Conservation (phyloP, 2,888 invertebrate genomes). For the Catocala sponsa region DNA sequence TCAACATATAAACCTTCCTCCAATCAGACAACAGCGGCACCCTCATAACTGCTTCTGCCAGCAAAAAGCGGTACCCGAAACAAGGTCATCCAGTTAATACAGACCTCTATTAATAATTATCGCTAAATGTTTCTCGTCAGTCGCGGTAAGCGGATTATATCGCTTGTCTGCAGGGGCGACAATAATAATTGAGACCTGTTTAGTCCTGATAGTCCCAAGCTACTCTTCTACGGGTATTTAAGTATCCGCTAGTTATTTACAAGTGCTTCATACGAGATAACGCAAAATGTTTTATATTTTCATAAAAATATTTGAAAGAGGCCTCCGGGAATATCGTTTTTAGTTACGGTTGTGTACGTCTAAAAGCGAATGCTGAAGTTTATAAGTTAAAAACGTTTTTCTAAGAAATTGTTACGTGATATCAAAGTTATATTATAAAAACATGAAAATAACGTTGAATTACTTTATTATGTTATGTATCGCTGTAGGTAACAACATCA, state of each 20-base stretch:
- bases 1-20: background rate
- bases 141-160: slow-evolving; percentile 60
- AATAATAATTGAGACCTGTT: slow-evolving; percentile 55
- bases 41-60: slow-evolving; percentile 9
- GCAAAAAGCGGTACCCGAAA: slow-evolving; percentile 34
- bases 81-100: slow-evolving; percentile 41
- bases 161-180: slow-evolving; percentile 55
- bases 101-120: slow-evolving; percentile 58
- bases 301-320: slow-evolving; percentile 8
- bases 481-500: too few relatives aligned
- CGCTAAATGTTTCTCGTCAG: slow-evolving; percentile 55
- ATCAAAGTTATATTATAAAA: too few relatives aligned
- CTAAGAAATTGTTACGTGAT: too few relatives aligned
- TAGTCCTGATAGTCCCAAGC: slow-evolving; percentile 46
- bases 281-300: slow-evolving; percentile 14
- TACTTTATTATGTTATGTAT: too few relatives aligned
- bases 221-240: slow-evolving; percentile 34
- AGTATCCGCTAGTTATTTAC: slow-evolving; percentile 39
- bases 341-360: too few relatives aligned
- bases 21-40: background rate
- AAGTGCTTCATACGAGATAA: slow-evolving; percentile 31
- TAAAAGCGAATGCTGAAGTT: too few relatives aligned
- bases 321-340: background rate
- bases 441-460: too few relatives aligned
- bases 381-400: too few relatives aligned